These are phyloP conservation scores for Chrysogorgia sp. DNA, from an alignment of 92 coral and sea anemone genomes.

Conservation along the genomic window DNA sequence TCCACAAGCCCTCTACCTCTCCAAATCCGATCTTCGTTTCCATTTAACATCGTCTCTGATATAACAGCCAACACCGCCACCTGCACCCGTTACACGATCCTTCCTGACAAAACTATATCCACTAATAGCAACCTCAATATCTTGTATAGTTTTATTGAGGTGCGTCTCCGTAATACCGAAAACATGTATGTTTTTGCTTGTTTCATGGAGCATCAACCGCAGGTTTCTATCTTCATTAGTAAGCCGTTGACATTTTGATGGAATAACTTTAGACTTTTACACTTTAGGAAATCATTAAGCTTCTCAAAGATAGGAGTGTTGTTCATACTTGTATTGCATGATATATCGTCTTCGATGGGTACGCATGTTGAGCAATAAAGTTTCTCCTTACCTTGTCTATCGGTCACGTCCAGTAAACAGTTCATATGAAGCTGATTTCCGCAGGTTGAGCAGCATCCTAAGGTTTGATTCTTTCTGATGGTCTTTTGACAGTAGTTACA, in stretches of 20 bases:
- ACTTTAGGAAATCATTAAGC: too few species aligned
- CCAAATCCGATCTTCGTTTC: background rate
- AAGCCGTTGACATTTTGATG: background rate
- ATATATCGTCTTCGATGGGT: too few species aligned
- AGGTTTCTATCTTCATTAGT: background rate
- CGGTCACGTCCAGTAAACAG: too few species aligned
- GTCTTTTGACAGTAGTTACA: background rate
- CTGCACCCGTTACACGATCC: conserved; percentile 37
- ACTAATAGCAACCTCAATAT: conserved; percentile 15
- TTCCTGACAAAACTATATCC: conserved; percentile 37
- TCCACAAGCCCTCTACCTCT: background rate
- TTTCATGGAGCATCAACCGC: background rate
- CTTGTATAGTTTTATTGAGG: background rate
- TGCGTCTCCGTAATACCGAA: background rate
- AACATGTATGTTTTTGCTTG: background rate
- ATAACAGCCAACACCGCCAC: conserved; percentile 19
- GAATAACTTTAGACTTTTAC: background rate
- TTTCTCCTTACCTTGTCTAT: too few species aligned
- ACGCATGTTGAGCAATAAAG: too few species aligned
- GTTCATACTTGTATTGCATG: too few species aligned
- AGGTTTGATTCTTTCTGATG: background rate
- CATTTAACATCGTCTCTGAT: background rate
- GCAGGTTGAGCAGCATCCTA: too few species aligned
- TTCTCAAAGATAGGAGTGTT: background rate
- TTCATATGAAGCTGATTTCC: too few species aligned